Conservation (phyloP, 2,888 invertebrate genomes). For the Dichetophora obliterata region DNA sequence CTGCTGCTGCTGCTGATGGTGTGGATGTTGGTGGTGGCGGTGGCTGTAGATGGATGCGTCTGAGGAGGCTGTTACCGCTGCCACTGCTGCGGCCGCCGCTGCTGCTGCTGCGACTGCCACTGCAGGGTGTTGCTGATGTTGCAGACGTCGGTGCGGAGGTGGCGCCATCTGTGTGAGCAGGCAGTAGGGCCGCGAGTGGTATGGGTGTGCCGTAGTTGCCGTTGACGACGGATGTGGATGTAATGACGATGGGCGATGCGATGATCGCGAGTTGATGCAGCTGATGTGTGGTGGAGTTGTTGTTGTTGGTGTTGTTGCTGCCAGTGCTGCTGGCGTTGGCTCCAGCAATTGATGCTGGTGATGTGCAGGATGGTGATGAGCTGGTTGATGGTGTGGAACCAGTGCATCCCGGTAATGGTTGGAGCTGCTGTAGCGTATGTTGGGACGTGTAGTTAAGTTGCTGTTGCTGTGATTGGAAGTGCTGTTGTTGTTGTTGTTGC, state of each 20-base stretch:
- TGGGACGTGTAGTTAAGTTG: slow-evolving; percentile 59
- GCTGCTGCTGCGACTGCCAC: slow-evolving; percentile 47
- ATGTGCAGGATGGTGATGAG: slow-evolving; percentile 64
- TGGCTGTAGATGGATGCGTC: slow-evolving; percentile 50
- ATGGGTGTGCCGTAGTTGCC: slow-evolving; percentile 51
- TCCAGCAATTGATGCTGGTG: slow-evolving; percentile 53
- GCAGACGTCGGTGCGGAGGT: slow-evolving; percentile 36
- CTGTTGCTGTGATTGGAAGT: slow-evolving; percentile 51
- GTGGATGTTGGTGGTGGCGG: slow-evolving; percentile 51
- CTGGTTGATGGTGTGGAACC: slow-evolving; percentile 59
- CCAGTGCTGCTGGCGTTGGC: slow-evolving; percentile 51
- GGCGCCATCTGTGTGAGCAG: slow-evolving; percentile 41
- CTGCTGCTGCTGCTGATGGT: slow-evolving; percentile 35
- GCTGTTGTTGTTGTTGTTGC: slow-evolving; percentile 35
- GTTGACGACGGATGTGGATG: slow-evolving; percentile 43
- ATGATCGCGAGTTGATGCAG: slow-evolving; percentile 61
- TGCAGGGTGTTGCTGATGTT: slow-evolving; percentile 51
- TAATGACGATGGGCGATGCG: slow-evolving; percentile 56
- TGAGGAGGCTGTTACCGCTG: slow-evolving; percentile 30
- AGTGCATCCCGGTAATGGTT: slow-evolving; percentile 54
- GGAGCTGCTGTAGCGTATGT: slow-evolving; percentile 56
- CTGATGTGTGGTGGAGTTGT: slow-evolving; percentile 33
- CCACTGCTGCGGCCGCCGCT: slow-evolving; percentile 48
- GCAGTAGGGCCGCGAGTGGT: slow-evolving; percentile 45
- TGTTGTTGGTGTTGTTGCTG: slow-evolving; percentile 38